phyloP scores from a whole-genome alignment of 2,797 vertebrate species.

The Macropodus opercularis region DNA sequence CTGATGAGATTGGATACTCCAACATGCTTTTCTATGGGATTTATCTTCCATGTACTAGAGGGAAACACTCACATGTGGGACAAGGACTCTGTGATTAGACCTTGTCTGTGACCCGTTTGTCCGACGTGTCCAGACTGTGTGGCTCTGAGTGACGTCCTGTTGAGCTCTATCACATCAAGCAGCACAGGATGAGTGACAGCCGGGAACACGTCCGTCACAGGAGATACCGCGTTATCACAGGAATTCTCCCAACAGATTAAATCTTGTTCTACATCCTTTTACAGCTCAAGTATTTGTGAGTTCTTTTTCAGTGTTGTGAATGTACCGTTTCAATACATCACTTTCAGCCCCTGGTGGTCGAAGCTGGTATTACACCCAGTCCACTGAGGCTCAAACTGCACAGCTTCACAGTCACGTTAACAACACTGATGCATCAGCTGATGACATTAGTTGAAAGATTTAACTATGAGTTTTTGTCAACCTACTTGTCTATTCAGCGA shows the following conservation, averaged over 20 bases:
- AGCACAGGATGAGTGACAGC: conserved; percentile 14
- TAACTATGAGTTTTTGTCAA: too few relatives aligned
- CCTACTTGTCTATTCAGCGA: too few relatives aligned
- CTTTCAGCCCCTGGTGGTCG: neutral
- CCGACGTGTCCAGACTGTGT: conserved; percentile 30
- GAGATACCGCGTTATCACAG: neutral
- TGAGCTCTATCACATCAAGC: conserved; percentile 7
- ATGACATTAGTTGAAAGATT: too few relatives aligned
- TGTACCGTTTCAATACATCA: neutral
- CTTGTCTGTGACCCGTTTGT: conserved; percentile 36
- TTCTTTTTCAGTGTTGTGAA: neutral
- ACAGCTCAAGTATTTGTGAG: neutral
- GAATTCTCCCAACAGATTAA: too few relatives aligned
- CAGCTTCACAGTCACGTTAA: too few relatives aligned
- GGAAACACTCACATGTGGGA: conserved; percentile 22
- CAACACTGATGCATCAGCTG: too few relatives aligned
- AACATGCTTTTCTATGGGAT: neutral
- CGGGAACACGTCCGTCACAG: neutral
- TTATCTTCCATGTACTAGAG: conserved; percentile 19
- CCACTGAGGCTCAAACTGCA: too few relatives aligned
- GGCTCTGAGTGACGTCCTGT: conserved; percentile 24
- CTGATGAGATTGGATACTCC: conserved; percentile 10
- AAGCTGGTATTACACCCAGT: too few relatives aligned
- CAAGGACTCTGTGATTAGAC: conserved; percentile 60
- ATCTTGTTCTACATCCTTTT: neutral